A percentile compares a stretch with the other conserved stretches of the same genome.
Evolutionary conservation across 2,113 vertebrate species (phyloP).

Genomic region (Ornithorhynchus anatinus): DNA sequence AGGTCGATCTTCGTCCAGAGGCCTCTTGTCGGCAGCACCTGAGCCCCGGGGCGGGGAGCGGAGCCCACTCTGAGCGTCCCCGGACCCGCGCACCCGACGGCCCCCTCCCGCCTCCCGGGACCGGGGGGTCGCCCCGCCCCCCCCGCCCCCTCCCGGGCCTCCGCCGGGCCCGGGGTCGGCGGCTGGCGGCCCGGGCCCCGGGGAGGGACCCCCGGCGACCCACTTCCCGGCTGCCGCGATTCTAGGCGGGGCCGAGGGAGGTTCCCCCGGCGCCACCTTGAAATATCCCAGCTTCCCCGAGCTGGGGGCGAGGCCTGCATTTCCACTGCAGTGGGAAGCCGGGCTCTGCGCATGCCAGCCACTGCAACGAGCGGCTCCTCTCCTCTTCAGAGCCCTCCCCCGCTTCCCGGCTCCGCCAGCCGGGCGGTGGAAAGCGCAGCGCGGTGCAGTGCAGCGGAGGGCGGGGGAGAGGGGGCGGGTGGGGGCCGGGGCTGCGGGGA

Average conservation of each 20-base stretch:
- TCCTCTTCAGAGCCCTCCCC: too few species aligned
- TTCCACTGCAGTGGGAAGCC: neutral
- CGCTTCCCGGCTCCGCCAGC: too few species aligned
- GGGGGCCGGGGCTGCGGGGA: too few species aligned
- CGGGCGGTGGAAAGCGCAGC: too few species aligned
- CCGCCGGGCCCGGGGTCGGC: neutral
- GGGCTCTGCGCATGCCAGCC: neutral
- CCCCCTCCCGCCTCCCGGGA: too few species aligned
- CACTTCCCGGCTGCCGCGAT: too few species aligned
- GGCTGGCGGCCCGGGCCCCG: neutral
- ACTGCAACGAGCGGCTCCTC: neutral
- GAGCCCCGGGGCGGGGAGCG: slow-evolving; percentile 23
- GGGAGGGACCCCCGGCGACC: too few species aligned
- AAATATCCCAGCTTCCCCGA: neutral
- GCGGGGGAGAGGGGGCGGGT: too few species aligned
- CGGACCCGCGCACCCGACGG: too few species aligned
- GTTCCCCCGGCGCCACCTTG: neutral
- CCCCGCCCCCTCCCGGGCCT: neutral
- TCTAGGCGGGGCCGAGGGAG: too few species aligned
- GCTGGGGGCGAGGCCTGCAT: neutral
- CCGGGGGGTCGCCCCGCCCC: too few species aligned
- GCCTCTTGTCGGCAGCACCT: slow-evolving; percentile 96
- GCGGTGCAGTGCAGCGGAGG: too few species aligned
- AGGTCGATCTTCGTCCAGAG: slow-evolving; percentile 94
- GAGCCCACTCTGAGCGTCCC: neutral